Evolutionary conservation across 2,888 invertebrate genomes (phyloP), one percentile per base, ranked within the genome.

Genomic region (Andrena camellia): DNA sequence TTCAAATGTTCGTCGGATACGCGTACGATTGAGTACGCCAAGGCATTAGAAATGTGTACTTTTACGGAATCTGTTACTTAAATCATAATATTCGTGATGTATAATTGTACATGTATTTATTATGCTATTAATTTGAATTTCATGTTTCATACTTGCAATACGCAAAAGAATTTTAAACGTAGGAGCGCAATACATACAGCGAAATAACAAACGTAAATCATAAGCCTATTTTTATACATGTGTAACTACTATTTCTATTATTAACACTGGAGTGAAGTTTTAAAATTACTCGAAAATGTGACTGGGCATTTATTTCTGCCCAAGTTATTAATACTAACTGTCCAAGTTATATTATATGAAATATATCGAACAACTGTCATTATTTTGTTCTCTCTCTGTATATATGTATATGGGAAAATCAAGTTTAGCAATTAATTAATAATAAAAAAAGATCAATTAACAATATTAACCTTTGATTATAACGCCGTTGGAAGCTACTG

Each of bases 401-500:
- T 29, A 13, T 26, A 17, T 29, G 29, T 42, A 42, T 42, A 42
- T 5, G 5, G 42, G n/a, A 60, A 48, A 29, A 42, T 42, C 4
- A 48, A 10, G 7, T 50, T 54, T 29, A 23, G 8, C 5, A 26
- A 20, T 70, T 54, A 29, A 33, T 48, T 23, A 42, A 42, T 42
- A 42, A 42, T 59, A 60, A 29, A 69, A 67, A 66, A 64, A 31
- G 42, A n/a, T 57, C 62, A 78, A 13, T 72, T 17, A n/a, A 26
- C 31, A 17, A 74, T 84, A 81, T 69, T 84, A 91, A 95, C 95
- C 96, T 94, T 96, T 96, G 64, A 97, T 95, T 89, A 96, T 94
- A 87, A 97, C 94, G 82, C 97, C 97, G 94, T 97, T 97, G 62
- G 97, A 95, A 85, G 97, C 96, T 81, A 95, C 94, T 74, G 94